These are phyloP conservation scores for Anoura caudifer DNA, from an alignment of 2,113 vertebrate genomes.

Conservation along the genomic window DNA sequence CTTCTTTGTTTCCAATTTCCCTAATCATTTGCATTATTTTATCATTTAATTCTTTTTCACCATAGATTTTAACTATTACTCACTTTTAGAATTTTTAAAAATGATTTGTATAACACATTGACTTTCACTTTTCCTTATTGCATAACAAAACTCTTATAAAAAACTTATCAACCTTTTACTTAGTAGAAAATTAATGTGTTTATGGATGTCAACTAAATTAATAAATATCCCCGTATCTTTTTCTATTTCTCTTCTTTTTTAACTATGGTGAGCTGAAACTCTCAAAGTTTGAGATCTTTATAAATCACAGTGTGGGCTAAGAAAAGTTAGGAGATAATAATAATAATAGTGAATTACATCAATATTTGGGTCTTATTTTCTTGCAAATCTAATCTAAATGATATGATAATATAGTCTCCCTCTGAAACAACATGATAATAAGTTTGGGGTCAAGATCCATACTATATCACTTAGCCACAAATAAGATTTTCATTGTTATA, in stretches of 20 bases:
- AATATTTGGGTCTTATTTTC: background rate
- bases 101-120: background rate
- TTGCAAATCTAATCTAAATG: background rate
- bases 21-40: background rate
- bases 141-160: background rate
- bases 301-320: background rate
- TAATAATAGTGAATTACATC: background rate
- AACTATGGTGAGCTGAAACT: background rate
- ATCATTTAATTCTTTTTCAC: background rate
- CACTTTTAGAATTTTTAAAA: background rate
- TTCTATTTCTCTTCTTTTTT: background rate
- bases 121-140: background rate
- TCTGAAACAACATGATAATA: background rate
- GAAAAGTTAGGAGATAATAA: background rate
- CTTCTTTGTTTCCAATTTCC: background rate
- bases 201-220: background rate
- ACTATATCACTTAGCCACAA: background rate
- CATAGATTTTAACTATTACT: background rate
- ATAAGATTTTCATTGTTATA: background rate
- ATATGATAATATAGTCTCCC: background rate
- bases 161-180: background rate
- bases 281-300: background rate
- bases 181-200: background rate
- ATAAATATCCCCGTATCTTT: background rate
- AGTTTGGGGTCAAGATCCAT: background rate